Conservation (phyloP, 2,888 invertebrate genomes). For the Hydropsyche betteni region DNA sequence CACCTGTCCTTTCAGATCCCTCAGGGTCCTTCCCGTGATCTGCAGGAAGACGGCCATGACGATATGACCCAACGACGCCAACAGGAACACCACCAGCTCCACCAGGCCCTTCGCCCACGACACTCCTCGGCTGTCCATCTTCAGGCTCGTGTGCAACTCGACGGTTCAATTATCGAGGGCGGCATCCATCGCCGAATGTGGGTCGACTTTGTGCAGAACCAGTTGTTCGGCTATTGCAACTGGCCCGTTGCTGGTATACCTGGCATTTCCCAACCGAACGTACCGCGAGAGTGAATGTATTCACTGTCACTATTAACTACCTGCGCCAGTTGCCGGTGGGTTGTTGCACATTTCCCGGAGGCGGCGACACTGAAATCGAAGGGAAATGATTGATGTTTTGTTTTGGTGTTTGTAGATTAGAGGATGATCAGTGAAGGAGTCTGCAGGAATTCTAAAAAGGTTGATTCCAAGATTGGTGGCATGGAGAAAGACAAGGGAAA, state of each 20-base stretch:
- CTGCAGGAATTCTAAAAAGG: too few species aligned
- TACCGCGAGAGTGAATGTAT: neutral
- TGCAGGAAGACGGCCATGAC: constrained; percentile 70
- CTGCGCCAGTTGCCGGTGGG: neutral
- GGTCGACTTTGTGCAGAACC: constrained; percentile 31
- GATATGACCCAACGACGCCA: constrained; percentile 63
- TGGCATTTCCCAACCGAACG: constrained; percentile 24
- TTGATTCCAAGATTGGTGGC: too few species aligned
- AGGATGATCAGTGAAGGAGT: too few species aligned
- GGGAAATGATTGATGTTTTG: neutral
- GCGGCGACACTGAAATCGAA: constrained; percentile 3
- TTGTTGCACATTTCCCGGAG: neutral
- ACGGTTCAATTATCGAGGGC: constrained; percentile 16
- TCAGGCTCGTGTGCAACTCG: neutral
- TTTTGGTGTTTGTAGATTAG: too few species aligned
- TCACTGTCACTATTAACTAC: constrained; percentile 19
- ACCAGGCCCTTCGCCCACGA: constrained; percentile 3
- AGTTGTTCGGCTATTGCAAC: constrained; percentile 32
- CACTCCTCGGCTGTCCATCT: neutral
- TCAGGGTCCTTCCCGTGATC: constrained; percentile 70
- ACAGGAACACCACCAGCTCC: constrained; percentile 59
- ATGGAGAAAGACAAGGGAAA: too few species aligned
- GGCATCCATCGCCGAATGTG: constrained; percentile 12
- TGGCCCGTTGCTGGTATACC: constrained; percentile 5
- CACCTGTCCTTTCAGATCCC: constrained; percentile 77